Percentiles rank a stretch among this genome's conserved stretches.
Conservation (phyloP, 2,888 invertebrate genomes). For the Nephrotoma appendiculata region DNA sequence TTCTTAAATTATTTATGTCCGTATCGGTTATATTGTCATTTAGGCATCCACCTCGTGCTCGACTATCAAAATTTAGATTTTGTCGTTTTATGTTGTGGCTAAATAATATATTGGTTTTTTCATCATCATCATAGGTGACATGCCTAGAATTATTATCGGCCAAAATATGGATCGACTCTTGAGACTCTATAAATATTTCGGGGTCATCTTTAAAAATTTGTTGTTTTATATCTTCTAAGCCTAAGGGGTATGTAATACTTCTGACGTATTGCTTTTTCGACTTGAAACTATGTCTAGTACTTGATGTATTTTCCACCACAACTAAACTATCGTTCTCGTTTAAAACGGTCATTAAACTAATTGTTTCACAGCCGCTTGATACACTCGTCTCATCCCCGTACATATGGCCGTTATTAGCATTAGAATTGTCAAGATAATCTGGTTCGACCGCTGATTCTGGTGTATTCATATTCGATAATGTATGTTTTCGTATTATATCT, state of each 20-base stretch:
- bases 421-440: background rate
- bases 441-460: background rate
- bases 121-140: background rate
- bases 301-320: background rate
- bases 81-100: background rate
- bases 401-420: constrained; percentile 17
- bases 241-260: background rate
- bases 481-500: constrained; percentile 5
- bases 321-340: constrained; percentile 19
- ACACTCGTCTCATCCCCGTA: constrained; percentile 63
- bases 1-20: background rate
- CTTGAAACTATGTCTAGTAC: background rate
- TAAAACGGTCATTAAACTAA: constrained; percentile 50
- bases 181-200: background rate
- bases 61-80: background rate
- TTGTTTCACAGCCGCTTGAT: constrained; percentile 69
- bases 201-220: background rate
- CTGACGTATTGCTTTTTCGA: background rate
- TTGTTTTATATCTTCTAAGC: background rate
- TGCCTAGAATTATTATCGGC: background rate
- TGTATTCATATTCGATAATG: constrained; percentile 1
- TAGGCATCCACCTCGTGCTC: background rate
- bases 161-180: background rate
- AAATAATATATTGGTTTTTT: background rate
- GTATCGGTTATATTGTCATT: background rate